Evolutionary conservation across 1,140 invertebrate genomes (phyloP).

Genomic region (Euglossa dilemma): DNA sequence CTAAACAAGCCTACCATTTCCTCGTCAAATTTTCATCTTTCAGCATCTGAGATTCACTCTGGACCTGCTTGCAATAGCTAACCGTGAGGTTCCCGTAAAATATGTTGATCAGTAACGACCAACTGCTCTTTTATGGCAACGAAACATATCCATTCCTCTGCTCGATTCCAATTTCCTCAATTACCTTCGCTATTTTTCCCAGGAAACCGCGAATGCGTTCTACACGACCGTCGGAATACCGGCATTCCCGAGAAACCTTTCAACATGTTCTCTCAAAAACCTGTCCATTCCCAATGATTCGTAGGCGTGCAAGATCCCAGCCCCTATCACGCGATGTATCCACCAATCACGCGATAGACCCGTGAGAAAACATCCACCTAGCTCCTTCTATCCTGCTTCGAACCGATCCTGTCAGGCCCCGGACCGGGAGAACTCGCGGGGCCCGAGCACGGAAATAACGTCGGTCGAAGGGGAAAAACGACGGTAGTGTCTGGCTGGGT

Average conservation of each 20-base stretch:
- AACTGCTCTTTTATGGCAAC: background rate
- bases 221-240: background rate
- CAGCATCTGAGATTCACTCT: too few species aligned
- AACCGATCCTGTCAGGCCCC: background rate
- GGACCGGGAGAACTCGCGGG: background rate
- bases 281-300: conserved; percentile 5
- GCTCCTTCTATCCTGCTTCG: too few species aligned
- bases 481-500: background rate
- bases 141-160: background rate
- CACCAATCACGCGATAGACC: conserved; percentile 53
- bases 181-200: background rate
- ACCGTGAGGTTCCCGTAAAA: too few species aligned
- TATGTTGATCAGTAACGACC: too few species aligned
- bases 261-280: background rate
- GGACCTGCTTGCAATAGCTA: too few species aligned
- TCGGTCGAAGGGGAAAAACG: conserved; percentile 16
- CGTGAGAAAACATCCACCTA: conserved; percentile 47
- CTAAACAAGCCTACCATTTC: too few species aligned
- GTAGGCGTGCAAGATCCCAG: conserved; percentile 22
- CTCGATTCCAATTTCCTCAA: background rate
- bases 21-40: too few species aligned
- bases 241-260: background rate
- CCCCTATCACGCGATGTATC: conserved; percentile 28
- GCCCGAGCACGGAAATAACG: background rate
- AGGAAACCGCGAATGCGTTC: background rate